These are phyloP conservation scores for Eptesicus fuscus DNA, from an alignment of 2,113 vertebrate species.

Conservation along the genomic window DNA sequence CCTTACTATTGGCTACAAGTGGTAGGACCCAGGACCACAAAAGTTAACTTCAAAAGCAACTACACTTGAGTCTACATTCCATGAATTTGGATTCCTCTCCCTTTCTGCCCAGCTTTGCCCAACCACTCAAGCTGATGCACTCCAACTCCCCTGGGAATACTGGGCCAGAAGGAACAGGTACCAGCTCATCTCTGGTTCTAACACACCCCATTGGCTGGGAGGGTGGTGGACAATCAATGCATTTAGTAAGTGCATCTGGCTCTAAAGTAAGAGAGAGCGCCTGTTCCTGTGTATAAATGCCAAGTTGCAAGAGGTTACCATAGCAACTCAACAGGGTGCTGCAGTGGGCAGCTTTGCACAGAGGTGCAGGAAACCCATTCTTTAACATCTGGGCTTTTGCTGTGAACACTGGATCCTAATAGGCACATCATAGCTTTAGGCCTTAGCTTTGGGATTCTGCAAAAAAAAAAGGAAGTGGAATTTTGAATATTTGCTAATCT, in stretches of 20 bases:
- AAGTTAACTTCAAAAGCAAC: constrained; percentile 22
- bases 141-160: background rate
- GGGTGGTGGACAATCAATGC: background rate
- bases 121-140: background rate
- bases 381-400: constrained; percentile 26
- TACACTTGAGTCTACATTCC: background rate
- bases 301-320: constrained; percentile 66
- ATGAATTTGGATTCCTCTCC: background rate
- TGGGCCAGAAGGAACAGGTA: background rate
- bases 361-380: constrained; percentile 33
- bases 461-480: background rate
- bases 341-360: constrained; percentile 43
- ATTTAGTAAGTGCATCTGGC: constrained; percentile 48
- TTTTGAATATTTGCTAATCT: background rate
- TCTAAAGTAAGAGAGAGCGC: background rate
- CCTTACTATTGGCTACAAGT: background rate
- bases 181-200: background rate
- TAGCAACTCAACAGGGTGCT: constrained; percentile 66
- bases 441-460: background rate
- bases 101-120: background rate
- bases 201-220: background rate
- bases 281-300: constrained; percentile 23
- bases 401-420: background rate
- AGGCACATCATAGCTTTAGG: background rate
- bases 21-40: background rate